Evolutionary conservation across 2,888 invertebrate species (phyloP), one percentile per base, ranked within the genome.

Genomic region (Cheilosia vernalis): DNA sequence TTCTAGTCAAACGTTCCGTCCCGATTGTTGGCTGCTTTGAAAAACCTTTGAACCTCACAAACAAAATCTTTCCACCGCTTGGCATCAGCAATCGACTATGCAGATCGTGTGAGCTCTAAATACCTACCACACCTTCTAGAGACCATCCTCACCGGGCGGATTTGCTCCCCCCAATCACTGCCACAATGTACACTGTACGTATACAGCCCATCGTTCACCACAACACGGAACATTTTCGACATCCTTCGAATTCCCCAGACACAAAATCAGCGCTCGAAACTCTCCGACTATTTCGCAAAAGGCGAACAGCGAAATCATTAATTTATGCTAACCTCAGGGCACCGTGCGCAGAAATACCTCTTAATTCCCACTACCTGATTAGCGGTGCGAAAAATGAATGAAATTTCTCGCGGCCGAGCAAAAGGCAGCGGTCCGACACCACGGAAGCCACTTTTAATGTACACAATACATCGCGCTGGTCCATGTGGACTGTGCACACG

Each of bases 341-440:
- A 19, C 7, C 53, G 15, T 37, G 49, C 13, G n/a, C 33, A 37
- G 24, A 47, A 66, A 49, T 64, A 47, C 51, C 51, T 37, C 37
- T 30, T 47, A 24, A 49, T 49, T 40, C 27, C 21, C 19, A 64
- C 44, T 49, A 49, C 74, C 64, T 74, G 64, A 74, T 74, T 64
- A 74, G 58, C 56, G 47, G 37, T 37, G 49, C 64, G 64, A 74
- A 56, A 53, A 74, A 58, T 66, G 56, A 74, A 66, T 74, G 64
- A 74, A 66, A 58, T 66, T 47, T 56, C 27, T 56, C 53, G 72
- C 17, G 63, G 55, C 19, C 42, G 27, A 24, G 72, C 51, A 21
- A 60, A 72, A 47, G 37, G 42, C 44, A 67, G 53, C 51, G 17
- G 51, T 58, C 61, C 24, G 47, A 21, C 53, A 78, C 56, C 51